phyloP scores from a whole-genome alignment of 2,113 vertebrate species.

The Chaetorhynchus papuensis region DNA sequence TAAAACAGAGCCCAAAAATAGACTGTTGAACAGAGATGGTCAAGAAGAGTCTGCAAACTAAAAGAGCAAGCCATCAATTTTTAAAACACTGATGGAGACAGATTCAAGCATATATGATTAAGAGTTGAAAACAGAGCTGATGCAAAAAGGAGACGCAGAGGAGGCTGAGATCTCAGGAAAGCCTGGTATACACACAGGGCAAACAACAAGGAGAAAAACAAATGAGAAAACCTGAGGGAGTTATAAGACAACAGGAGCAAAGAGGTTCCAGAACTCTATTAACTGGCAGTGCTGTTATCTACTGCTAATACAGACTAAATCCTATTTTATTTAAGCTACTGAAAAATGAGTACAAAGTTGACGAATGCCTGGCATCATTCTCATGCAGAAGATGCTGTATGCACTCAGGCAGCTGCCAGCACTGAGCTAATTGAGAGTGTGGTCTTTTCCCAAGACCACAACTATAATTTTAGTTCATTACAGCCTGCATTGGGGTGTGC shows the following conservation, averaged over 20 bases:
- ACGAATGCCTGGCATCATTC: not conserved
- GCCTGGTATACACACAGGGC: not conserved
- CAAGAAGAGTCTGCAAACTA: not conserved
- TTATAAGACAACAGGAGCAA: not conserved
- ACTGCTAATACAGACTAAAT: not conserved
- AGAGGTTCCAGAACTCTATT: not conserved
- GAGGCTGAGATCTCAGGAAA: not conserved
- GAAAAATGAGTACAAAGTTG: not conserved
- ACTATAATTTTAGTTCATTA: conserved; percentile 36
- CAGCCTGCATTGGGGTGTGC: not conserved
- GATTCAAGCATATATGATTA: not conserved
- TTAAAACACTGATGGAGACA: not conserved
- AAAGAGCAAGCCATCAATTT: not conserved
- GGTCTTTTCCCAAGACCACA: conserved; percentile 39
- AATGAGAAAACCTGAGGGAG: not conserved
- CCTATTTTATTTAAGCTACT: conserved; percentile 10
- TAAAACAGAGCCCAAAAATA: not conserved
- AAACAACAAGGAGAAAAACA: not conserved
- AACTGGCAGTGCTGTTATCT: not conserved
- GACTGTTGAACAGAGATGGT: not conserved
- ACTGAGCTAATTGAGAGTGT: conserved; percentile 18
- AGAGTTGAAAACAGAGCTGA: not conserved
- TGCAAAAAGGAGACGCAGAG: not conserved
- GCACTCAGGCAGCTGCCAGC: not conserved
- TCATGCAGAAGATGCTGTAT: not conserved